Conservation (phyloP, 2,113 vertebrate species). For the Plecotus auritus region DNA sequence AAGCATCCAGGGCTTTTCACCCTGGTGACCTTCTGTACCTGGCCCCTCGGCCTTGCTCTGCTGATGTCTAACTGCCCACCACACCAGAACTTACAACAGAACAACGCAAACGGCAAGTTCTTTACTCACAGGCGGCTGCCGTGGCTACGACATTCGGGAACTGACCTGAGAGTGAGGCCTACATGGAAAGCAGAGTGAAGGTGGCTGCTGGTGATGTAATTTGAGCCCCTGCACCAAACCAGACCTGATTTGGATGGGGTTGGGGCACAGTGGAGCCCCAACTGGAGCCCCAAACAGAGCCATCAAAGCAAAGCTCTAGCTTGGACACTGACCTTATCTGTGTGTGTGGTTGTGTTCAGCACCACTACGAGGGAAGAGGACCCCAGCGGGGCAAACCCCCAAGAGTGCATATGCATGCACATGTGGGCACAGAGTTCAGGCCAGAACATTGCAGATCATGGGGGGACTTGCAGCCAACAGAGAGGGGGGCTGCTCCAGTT, state of each 20-base stretch:
- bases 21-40: too few species aligned
- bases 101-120: background rate
- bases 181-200: background rate
- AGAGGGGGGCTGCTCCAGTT: background rate
- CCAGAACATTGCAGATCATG: background rate
- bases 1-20: too few species aligned
- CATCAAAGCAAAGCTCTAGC: background rate
- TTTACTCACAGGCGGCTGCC: background rate
- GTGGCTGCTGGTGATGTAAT: background rate
- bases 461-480: background rate
- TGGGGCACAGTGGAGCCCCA: background rate
- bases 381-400: background rate
- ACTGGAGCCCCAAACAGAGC: background rate
- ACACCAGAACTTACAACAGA: background rate
- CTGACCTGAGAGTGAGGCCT: background rate
- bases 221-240: background rate
- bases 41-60: too few species aligned
- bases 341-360: background rate
- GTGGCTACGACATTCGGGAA: too few species aligned
- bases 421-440: background rate
- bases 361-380: background rate
- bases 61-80: too few species aligned
- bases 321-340: background rate
- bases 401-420: fast-evolving
- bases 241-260: background rate